Percentiles rank a stretch among this genome's conserved stretches.
Evolutionary conservation across 2,797 vertebrate species (phyloP).

Genomic region (Intellagama lesueurii): DNA sequence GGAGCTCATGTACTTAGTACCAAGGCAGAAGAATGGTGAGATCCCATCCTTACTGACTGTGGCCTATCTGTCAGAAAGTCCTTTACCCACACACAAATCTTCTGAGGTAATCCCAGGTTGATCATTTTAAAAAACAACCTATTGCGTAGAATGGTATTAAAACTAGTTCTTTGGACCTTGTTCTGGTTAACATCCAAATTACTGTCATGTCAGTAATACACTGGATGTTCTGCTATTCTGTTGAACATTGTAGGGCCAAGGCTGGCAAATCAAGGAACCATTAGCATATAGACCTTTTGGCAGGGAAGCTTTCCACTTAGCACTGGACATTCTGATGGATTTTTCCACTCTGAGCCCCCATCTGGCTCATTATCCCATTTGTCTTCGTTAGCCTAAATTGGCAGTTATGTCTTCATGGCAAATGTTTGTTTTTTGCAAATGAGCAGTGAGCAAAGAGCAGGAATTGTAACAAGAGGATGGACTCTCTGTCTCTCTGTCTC

Average conservation of each 20-base stretch:
- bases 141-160: background rate
- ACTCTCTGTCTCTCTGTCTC: background rate
- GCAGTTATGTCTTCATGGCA: constrained; percentile 81
- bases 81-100: too few species aligned
- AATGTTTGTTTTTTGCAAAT: constrained; percentile 82
- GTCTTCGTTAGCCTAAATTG: constrained; percentile 85
- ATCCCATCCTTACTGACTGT: too few species aligned
- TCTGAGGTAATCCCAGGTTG: too few species aligned
- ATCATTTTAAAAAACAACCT: too few species aligned
- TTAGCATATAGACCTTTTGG: constrained; percentile 84
- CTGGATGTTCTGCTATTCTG: constrained; percentile 74
- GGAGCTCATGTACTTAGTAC: too few species aligned
- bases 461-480: constrained; percentile 54
- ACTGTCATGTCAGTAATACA: constrained; percentile 79
- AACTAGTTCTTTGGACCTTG: constrained; percentile 60
- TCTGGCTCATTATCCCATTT: constrained; percentile 82
- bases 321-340: constrained; percentile 73
- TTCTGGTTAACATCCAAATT: constrained; percentile 76
- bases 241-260: constrained; percentile 75
- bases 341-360: constrained; percentile 77
- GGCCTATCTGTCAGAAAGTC: too few species aligned
- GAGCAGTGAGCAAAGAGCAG: constrained; percentile 73
- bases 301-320: constrained; percentile 73
- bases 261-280: constrained; percentile 79
- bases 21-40: too few species aligned